Evolutionary conservation across 2,113 vertebrate genomes (phyloP), one percentile per base, ranked within the genome.

Genomic region (Sapayoa aenigma): DNA sequence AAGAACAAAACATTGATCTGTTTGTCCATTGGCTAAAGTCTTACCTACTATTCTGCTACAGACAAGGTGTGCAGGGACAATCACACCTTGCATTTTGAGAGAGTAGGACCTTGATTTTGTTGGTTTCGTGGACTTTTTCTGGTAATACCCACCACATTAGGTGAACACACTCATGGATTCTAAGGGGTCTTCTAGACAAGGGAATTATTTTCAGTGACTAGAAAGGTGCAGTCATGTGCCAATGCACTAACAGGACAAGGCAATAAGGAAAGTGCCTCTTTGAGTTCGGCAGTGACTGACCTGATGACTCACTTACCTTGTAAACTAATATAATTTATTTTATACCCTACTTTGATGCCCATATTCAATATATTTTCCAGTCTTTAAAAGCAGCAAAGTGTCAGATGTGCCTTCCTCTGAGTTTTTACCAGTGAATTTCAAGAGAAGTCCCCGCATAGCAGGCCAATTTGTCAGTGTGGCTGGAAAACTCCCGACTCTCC

Each of bases 81-180:
- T 14, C 39, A 47, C 22, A 68, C 24, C 39, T 15, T 41, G 21
- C 10, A 46, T 63, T 87, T 91, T 75, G 31, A 71, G 47, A 47
- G 17, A 76, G 22, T 6, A 80, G 11, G 25, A 79, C 17, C 11
- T 83, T 58, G 8, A 44, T 46, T 30, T 46, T 75, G 9, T 30
- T n/a, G 3, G 18, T 69, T 11, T n/a, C 0, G 0, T 12, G 16
- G 49, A 9, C 31, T 41, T 68, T 81, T 91, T 49, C 62, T 76
- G 58, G 69, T 90, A 46, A 39, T 31, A 41, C 14, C 9, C 5
- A 1, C 30, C 46, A 21, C 11, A 21, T 42, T 15, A 47, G 33
- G 9, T 84, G 31, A 55, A 42, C 21, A 59, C 76, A 41, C 30
- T 46, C 1, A 0, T 9, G 28, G 41, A 27, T 22, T 83, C 5